phyloP scores from a whole-genome alignment of 2,113 vertebrate genomes.

The Xiphophorus couchianus region DNA sequence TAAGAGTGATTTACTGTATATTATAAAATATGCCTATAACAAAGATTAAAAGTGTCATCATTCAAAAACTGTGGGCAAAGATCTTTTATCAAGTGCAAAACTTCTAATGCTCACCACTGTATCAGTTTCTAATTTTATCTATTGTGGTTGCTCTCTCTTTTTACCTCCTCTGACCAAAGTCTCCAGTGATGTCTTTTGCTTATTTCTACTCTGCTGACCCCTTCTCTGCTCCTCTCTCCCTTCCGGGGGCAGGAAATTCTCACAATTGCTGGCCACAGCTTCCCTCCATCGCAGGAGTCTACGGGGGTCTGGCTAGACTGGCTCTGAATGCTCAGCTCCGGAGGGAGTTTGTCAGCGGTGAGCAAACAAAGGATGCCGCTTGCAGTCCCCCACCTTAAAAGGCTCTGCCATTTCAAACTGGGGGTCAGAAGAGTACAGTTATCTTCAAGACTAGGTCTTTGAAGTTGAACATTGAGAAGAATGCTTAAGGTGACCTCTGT shows the following conservation, averaged over 20 bases:
- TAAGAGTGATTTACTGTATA: constrained; percentile 17
- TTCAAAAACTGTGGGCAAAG: constrained; percentile 25
- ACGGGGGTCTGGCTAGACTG: constrained; percentile 51
- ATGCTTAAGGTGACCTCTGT: constrained; percentile 47
- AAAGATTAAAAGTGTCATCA: constrained; percentile 12
- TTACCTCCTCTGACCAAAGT: constrained; percentile 30
- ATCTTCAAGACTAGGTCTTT: constrained; percentile 57
- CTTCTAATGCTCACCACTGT: constrained; percentile 10
- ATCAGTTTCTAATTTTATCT: constrained; percentile 60
- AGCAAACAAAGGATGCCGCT: constrained; percentile 71
- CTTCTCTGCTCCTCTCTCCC: constrained; percentile 65
- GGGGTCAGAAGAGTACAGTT: constrained; percentile 68
- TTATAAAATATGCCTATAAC: constrained; percentile 34
- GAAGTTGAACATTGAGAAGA: constrained; percentile 57
- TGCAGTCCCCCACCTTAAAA: constrained; percentile 57
- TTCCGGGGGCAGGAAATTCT: constrained; percentile 84
- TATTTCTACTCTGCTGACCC: constrained; percentile 47
- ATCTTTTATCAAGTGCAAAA: constrained; percentile 12
- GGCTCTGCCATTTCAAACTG: constrained; percentile 49
- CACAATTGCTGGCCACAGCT: constrained; percentile 78
- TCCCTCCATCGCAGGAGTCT: constrained; percentile 69
- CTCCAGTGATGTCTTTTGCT: constrained; percentile 31
- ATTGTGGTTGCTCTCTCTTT: constrained; percentile 40
- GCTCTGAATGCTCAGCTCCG: constrained; percentile 65
- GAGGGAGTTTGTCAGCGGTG: constrained; percentile 62